Base-by-base conservation (phyloP, 2,888 invertebrate species). In the Pemphredon lugubris region DNA sequence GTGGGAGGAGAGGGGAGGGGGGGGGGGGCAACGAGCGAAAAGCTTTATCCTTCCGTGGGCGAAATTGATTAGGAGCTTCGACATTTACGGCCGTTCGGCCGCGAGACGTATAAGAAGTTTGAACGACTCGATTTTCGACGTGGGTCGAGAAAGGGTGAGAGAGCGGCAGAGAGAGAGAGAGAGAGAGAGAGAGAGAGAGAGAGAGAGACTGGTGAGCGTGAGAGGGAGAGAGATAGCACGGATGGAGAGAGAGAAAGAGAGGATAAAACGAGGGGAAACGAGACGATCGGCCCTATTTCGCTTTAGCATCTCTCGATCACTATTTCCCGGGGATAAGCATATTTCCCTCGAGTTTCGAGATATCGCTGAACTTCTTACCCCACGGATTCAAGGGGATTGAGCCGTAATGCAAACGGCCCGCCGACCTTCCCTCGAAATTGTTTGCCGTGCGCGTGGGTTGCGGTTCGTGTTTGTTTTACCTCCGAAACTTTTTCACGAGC, bases 251-350 rank as follows among this genome's bases (percentile, higher is more conserved):
- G 26, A 26, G 26, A 26, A 7, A 26, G 34, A 34, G 11, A 4
- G 34, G 11, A 11, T 11, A 11, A 34, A 34, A 11, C 6, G 34
- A 34, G 11, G 11, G 34, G 2, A 34, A 42, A 18, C 34, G 23
- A 6, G 51, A 54, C 61, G 32, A 18, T 11, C 13, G 53, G 40
- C 13, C 63, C 58, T 68, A 70, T 75, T 68, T 68, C 63, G 74
- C 59, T 59, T 58, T 39, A 54, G 64, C 73, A 34, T 81, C 71
- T 65, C 68, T 57, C 75, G 75, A 83, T 78, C 79, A 73, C 76
- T 80, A 72, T 84, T 83, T 77, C 70, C 55, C 65, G 45, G 53
- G 75, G 79, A 83, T 84, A 84, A 84, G 84, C 84, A 84, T 84
- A 84, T 84, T 84, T 83, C 79, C 73, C 78, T 47, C 30, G 71